phyloP scores from a whole-genome alignment of 1,140 invertebrate genomes.

The Drosophila sp. region DNA sequence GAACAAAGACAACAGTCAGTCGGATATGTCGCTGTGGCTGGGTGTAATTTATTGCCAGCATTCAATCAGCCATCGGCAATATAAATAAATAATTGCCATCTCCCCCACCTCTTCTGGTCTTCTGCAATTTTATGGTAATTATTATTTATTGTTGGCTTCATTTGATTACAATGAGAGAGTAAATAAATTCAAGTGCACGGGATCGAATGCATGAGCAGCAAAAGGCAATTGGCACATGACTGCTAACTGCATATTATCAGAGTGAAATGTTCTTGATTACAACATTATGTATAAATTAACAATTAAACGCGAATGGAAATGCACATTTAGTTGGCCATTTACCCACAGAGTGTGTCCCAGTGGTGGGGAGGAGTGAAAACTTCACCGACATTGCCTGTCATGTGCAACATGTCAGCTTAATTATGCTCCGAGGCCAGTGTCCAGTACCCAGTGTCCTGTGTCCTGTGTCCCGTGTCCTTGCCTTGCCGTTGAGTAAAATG shows the following conservation, averaged over 20 bases:
- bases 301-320: constrained; percentile 35
- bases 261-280: constrained; percentile 17
- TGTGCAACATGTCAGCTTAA: constrained; percentile 73
- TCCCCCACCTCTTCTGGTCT: neutral
- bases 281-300: constrained; percentile 40
- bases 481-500: constrained; percentile 6
- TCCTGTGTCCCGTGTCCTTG: neutral
- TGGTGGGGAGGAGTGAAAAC: constrained; percentile 24
- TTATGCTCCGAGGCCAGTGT: constrained; percentile 45
- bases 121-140: constrained; percentile 3
- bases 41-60: constrained; percentile 29
- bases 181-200: neutral
- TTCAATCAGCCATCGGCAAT: constrained; percentile 4
- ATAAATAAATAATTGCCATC: constrained; percentile 7
- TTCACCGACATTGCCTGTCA: constrained; percentile 60
- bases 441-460: too few relatives aligned
- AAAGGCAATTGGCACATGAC: neutral
- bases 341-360: neutral
- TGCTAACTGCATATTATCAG: neutral
- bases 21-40: neutral
- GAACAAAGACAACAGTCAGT: constrained; percentile 2
- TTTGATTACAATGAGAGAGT: neutral
- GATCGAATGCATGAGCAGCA: neutral
- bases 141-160: neutral
- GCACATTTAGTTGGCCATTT: neutral